phyloP scores from a whole-genome alignment of 1,140 invertebrate genomes.

The Sogatella furcifera region DNA sequence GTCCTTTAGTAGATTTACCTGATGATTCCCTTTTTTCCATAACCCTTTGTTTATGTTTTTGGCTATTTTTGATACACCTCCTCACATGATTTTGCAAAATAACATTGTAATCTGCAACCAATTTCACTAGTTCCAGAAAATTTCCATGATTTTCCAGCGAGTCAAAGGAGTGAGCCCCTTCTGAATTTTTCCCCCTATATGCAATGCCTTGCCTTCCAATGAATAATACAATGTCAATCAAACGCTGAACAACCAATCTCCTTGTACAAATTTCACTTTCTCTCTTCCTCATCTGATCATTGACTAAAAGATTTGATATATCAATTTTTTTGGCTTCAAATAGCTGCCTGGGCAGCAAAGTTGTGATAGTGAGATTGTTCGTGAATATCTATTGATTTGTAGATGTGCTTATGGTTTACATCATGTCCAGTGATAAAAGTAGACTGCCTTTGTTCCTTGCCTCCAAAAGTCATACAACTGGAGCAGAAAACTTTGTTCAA shows the following conservation, averaged over 20 bases:
- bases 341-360: constrained; percentile 5
- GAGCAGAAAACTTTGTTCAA: constrained; percentile 5
- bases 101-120: constrained; percentile 14
- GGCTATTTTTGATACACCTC: constrained; percentile 11
- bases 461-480: constrained; percentile 5
- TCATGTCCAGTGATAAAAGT: constrained; percentile 15
- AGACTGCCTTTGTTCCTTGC: constrained; percentile 6
- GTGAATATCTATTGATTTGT: constrained; percentile 11
- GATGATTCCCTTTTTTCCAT: not conserved
- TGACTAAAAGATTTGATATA: constrained; percentile 6
- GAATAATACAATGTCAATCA: constrained; percentile 17
- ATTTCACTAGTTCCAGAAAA: constrained; percentile 16
- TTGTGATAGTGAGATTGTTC: constrained; percentile 10
- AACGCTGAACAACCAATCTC: constrained; percentile 13
- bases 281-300: constrained; percentile 1
- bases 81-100: constrained; percentile 14
- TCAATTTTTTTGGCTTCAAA: constrained; percentile 9
- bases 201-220: constrained; percentile 15
- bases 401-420: constrained; percentile 5
- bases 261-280: constrained; percentile 13
- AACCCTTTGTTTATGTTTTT: constrained; percentile 5
- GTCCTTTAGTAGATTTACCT: constrained; percentile 2
- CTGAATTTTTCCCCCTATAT: constrained; percentile 12
- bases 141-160: constrained; percentile 16
- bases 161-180: constrained; percentile 9